Conservation (phyloP, 2,113 vertebrate genomes). For the Zootoca vivipara region DNA sequence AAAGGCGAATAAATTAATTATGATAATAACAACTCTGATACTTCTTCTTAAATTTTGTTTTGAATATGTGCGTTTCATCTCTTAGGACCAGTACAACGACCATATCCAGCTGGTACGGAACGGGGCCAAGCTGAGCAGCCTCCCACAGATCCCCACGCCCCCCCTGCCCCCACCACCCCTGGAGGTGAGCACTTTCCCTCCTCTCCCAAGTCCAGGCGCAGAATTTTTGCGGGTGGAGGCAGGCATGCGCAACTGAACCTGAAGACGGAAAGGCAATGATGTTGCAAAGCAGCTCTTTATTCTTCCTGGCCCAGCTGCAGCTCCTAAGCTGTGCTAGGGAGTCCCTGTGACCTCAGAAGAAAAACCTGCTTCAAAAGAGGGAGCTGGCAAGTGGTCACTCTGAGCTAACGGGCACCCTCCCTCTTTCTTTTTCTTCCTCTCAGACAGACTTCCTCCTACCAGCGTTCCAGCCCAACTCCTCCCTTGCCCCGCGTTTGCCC, state of each 20-base stretch:
- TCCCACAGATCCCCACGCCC: constrained; percentile 83
- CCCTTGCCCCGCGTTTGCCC: constrained; percentile 75
- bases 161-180: constrained; percentile 83
- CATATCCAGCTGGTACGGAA: constrained; percentile 86
- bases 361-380: background rate
- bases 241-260: too few relatives aligned
- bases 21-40: too few relatives aligned
- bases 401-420: constrained; percentile 42
- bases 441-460: constrained; percentile 82
- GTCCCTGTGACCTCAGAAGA: background rate
- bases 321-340: background rate
- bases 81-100: constrained; percentile 82
- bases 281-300: background rate
- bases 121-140: constrained; percentile 83
- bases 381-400: too few relatives aligned
- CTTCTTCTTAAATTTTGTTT: too few relatives aligned
- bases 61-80: background rate
- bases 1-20: too few relatives aligned
- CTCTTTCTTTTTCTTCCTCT: constrained; percentile 37
- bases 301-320: background rate
- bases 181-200: constrained; percentile 69
- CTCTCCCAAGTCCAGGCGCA: background rate
- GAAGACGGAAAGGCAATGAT: background rate
- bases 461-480: constrained; percentile 70
- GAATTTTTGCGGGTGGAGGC: background rate